Base-by-base conservation (phyloP, 2,113 vertebrate genomes). In the Amphilophus citrinellus region DNA sequence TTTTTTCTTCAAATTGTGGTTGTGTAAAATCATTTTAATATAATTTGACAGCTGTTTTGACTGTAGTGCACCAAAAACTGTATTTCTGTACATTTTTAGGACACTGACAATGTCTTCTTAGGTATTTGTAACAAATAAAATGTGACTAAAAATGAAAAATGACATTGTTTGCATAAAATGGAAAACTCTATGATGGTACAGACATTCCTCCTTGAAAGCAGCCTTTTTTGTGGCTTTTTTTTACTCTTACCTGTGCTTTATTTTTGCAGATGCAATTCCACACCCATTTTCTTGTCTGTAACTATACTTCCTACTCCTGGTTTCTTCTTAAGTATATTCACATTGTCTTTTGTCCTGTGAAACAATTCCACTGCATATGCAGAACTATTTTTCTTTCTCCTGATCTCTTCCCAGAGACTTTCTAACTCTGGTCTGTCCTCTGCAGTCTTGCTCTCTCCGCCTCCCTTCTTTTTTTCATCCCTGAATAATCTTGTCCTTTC, bases 361-460 rank as follows among this genome's bases (percentile, higher is more conserved):
- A 80, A 68, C 59, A 62, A 15, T 53, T 80, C 35, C 27, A 42
- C 44, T 56, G 14, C 61, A 68, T 39, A 57, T 27, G 35, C 56
- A 22, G 15, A 35, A 30, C 47, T 37, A 15, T 58, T 24, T 50
- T 76, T 73, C 66, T 75, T 65, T 75, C 65, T 61, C 68, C 30
- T 83, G 63, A 79, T 78, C 73, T 88, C 58, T 42, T 50, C 59
- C 37, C 58, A 77, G 76, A 77, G 68, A 84, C 81, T 65, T 78
- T 84, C 60, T 59, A 65, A 80, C 78, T 78, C 68, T 63, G 32
- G 14, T 78, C 42, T 80, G 30, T 80, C 75, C 44, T 87, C 79
- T 53, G 39, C 68, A 60, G 62, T 84, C 79, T 56, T 57, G 37
- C 22, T 30, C 47, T 27, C 83, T 71, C 79, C 60, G 24, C 44